Evolutionary conservation across 2,888 invertebrate genomes (phyloP).

Genomic region (Tiliacea aurago): DNA sequence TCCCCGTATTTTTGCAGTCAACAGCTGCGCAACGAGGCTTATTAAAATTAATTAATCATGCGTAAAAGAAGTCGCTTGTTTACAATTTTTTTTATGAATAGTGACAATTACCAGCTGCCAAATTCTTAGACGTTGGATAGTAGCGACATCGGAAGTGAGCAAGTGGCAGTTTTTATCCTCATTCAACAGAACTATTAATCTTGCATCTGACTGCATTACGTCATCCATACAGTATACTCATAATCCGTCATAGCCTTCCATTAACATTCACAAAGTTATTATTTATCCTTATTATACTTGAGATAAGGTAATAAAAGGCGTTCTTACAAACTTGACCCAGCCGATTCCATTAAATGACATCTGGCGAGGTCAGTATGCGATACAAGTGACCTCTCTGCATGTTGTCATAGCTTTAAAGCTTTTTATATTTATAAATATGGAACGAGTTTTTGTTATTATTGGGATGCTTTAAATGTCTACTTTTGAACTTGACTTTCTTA

Average conservation of each 20-base stretch:
- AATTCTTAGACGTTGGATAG: too few species aligned
- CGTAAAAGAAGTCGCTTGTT: too few species aligned
- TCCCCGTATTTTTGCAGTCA: too few species aligned
- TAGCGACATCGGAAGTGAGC: too few species aligned
- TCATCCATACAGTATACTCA: constrained; percentile 19
- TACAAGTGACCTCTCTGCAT: constrained; percentile 46
- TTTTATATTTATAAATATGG: constrained; percentile 13
- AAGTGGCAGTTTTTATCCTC: too few species aligned
- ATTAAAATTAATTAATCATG: too few species aligned
- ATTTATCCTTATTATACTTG: constrained; percentile 8
- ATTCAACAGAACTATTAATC: constrained; percentile 23
- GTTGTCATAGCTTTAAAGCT: constrained; percentile 54
- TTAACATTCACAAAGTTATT: constrained; percentile 17
- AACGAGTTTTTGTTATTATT: constrained; percentile 22
- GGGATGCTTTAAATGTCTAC: constrained; percentile 6
- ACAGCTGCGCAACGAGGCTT: too few species aligned
- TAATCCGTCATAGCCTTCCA: not conserved
- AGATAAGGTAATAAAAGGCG: constrained; percentile 56
- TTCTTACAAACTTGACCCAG: constrained; percentile 61
- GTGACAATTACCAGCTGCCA: too few species aligned
- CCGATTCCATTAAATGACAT: constrained; percentile 54
- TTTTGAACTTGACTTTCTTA: constrained; percentile 14
- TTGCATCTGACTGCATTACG: constrained; percentile 43
- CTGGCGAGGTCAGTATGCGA: constrained; percentile 53
- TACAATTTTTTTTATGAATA: too few species aligned